Conservation (phyloP, 2,797 vertebrate genomes). For the Coregonus suidteri region DNA sequence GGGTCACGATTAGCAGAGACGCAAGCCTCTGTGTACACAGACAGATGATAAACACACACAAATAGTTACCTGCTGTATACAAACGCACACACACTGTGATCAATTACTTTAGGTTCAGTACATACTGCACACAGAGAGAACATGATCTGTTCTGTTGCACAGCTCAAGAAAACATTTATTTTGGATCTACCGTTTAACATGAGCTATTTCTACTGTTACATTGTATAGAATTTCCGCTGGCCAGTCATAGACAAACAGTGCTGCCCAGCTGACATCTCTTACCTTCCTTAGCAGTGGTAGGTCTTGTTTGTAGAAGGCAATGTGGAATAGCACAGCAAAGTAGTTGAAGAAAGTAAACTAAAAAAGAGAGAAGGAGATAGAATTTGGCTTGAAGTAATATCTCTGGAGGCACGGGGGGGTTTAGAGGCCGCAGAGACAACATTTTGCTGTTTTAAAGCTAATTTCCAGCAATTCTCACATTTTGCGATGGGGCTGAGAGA, state of each 20-base stretch:
- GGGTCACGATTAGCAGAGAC: constrained; percentile 77
- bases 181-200: background rate
- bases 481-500: no score
- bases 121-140: background rate
- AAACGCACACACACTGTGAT: background rate
- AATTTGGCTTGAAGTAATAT: no score
- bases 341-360: constrained; percentile 86
- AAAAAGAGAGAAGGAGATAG: constrained; percentile 18
- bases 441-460: no score
- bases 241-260: background rate
- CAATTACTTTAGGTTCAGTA: background rate
- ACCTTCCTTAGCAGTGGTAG: constrained; percentile 81
- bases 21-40: constrained; percentile 70
- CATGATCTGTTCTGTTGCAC: background rate
- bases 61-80: background rate
- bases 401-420: no score
- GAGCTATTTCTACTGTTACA: no score
- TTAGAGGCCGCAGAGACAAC: no score
- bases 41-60: background rate
- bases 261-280: constrained; percentile 16
- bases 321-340: constrained; percentile 84
- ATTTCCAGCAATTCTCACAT: no score
- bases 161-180: background rate
- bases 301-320: constrained; percentile 82
- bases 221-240: background rate